Base-by-base conservation (phyloP, 1,140 invertebrate genomes). In the Mesaphorura yosii region DNA sequence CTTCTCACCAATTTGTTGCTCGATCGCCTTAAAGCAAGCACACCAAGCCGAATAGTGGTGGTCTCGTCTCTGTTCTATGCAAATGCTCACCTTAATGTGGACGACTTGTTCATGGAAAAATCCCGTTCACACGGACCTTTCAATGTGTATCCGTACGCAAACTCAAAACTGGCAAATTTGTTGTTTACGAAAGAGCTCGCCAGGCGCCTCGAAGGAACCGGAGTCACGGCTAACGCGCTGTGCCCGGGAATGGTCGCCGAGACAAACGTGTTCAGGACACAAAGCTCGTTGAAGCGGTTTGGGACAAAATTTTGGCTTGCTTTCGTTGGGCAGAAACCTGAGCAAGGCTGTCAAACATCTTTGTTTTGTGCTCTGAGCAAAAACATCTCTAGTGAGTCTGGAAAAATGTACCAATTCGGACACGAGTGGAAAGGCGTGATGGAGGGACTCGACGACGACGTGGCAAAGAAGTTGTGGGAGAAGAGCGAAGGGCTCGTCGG, bases 1-100 rank as follows among this genome's bases (percentile, higher is more conserved):
- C 73, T 88, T 7, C 73, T 92, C 6, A 91, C 91, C 0, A 82
- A 86, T 68, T 73, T 94, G 34, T 69, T 95, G 0, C 61, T 93
- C 38, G 84, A 90, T 64, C 72, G 71, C 25, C 58, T 90, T 1
- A 83, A 85, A 75, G 75, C 71, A 58, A 82, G 82, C 1, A 72
- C 76, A 1, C 83, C 84, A 1, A 83, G 86, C 62, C 76, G 54
- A 27, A 42, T 56, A 4, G 41, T 56, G 5, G 34, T 22, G 5
- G 27, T 56, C 19, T 22, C 51, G 1, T 57, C 55, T 5, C 15
- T 39, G 5, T 40, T 41, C n/a, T 23, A 25, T 45, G 39, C 34
- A 6, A 47, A 29, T 27, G 17, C 42, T 19, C 5, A 20, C 34
- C 27, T 52, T 23, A 26, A 75, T 50, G 67, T 75, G 47, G 67